Evolutionary conservation across 2,888 invertebrate species (phyloP).

Genomic region (Argyra leucocephala): DNA sequence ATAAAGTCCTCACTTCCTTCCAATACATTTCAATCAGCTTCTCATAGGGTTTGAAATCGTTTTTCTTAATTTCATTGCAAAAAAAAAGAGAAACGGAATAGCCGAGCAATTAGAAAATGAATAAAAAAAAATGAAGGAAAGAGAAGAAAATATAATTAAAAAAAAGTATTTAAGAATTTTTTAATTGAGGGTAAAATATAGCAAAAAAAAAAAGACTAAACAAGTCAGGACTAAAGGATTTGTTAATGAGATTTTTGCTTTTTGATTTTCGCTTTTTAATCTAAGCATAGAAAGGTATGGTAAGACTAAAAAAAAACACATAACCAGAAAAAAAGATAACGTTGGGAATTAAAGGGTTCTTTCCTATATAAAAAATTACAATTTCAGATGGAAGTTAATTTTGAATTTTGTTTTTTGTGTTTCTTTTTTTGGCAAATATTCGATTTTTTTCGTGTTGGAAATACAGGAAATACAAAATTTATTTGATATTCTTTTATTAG

Average conservation of each 20-base stretch:
- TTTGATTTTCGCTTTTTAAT: not conserved
- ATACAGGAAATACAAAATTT: no score
- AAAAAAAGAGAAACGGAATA: not conserved
- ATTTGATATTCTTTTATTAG: no score
- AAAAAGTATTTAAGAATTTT: not conserved
- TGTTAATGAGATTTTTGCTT: not conserved
- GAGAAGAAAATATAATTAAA: not conserved
- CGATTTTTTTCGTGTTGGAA: no score
- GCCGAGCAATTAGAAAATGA: not conserved
- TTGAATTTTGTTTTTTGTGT: not conserved
- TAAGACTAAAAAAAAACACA: not conserved
- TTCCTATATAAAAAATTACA: not conserved
- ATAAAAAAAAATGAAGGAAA: not conserved
- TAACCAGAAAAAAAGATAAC: no score
- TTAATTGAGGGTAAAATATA: constrained; percentile 2
- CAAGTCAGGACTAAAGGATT: not conserved
- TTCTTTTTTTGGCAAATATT: no score
- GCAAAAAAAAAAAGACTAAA: no score
- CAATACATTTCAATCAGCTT: no score
- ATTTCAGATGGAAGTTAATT: not conserved
- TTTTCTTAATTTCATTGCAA: not conserved
- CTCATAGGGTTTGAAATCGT: no score
- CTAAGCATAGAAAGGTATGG: no score
- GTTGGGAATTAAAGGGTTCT: not conserved
- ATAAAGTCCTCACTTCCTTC: no score